Evolutionary conservation across 2,113 vertebrate species (phyloP), one percentile per base, ranked within the genome.

Genomic region (Phrynosoma platyrhinos): DNA sequence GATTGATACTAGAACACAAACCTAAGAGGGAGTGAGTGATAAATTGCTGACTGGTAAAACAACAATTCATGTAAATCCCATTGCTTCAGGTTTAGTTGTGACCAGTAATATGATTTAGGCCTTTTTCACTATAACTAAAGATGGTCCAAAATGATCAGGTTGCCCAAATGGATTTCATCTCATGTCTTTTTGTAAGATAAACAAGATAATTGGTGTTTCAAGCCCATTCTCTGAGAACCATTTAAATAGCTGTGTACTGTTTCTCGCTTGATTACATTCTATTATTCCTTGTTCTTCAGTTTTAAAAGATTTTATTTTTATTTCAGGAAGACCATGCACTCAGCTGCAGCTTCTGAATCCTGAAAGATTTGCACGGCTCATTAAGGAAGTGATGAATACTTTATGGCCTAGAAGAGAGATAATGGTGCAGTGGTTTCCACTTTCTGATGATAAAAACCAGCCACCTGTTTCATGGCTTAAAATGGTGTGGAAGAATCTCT

Each of bases 401-500:
- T 91, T 96, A 36, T 99, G 99, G 98, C 97, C 98, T 91, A 95
- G 96, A 47, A 97, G 98, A 97, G 98, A 99, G 25, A 97, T 99
- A 90, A 90, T 96, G n/a, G 98, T 99, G 74, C 97, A 97, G 2
- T 99, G 99, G 99, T 96, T 97, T 92, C 98, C 98, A 88, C 95
- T 96, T 87, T 97, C 97, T 92, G 96, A 95, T 95, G 98, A 98
- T 83, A 97, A 96, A 93, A 98, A 96, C n/a, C 98, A 99, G 82
- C 99, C 98, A 0, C 92, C 98, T 52, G 20, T 97, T 94, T 97
- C 97, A 53, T 99, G 99, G 99, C 94, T 99, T 75, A 98, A 98
- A 93, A 98, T 98, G 97, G 96, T 99, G 91, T 99, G 99, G 99
- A 99, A 98, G 94, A 98, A 98, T 94, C 96, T 99, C 0, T 99